Conservation (phyloP, 2,888 invertebrate species). For the Agonopterix alstromeriana region DNA sequence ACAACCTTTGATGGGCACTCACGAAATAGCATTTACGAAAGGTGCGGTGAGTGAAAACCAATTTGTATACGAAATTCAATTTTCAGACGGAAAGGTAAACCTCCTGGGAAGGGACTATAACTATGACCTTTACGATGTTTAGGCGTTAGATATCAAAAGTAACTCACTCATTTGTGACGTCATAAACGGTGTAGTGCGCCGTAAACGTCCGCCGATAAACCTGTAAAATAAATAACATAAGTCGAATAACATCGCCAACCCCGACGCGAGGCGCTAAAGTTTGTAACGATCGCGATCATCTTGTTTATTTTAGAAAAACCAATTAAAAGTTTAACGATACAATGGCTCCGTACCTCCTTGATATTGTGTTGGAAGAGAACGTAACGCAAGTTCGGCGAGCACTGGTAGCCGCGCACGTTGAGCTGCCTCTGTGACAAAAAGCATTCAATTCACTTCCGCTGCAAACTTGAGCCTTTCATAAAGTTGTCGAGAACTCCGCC, state of each 20-base stretch:
- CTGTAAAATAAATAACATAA: conserved; percentile 71
- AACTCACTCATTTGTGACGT: conserved; percentile 93
- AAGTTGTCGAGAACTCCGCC: conserved; percentile 15
- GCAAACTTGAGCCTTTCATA: conserved; percentile 15
- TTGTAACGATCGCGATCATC: conserved; percentile 19
- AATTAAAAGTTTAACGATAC: conserved; percentile 33
- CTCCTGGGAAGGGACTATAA: conserved; percentile 22
- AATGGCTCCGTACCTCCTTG: conserved; percentile 80
- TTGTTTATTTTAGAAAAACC: conserved; percentile 24
- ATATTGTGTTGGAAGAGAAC: conserved; percentile 93
- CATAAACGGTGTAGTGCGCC: conserved; percentile 93
- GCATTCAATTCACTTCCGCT: conserved; percentile 14
- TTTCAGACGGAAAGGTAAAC: conserved; percentile 36
- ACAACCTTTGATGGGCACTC: neutral
- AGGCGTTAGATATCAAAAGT: conserved; percentile 35
- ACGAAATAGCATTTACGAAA: conserved; percentile 19
- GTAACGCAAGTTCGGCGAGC: conserved; percentile 90
- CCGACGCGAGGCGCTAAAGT: conserved; percentile 14
- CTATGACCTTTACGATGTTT: conserved; percentile 29
- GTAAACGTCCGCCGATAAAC: conserved; percentile 91
- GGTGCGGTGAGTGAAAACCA: conserved; percentile 37
- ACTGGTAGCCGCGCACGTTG: conserved; percentile 91
- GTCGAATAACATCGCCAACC: conserved; percentile 16
- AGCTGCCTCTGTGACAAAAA: conserved; percentile 84
- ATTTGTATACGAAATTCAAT: conserved; percentile 40